A percentile compares a stretch with the other conserved stretches of the same genome.
These are phyloP conservation scores for Heteromurus nitidus DNA, from an alignment of 2,888 invertebrate species.

Conservation along the genomic window DNA sequence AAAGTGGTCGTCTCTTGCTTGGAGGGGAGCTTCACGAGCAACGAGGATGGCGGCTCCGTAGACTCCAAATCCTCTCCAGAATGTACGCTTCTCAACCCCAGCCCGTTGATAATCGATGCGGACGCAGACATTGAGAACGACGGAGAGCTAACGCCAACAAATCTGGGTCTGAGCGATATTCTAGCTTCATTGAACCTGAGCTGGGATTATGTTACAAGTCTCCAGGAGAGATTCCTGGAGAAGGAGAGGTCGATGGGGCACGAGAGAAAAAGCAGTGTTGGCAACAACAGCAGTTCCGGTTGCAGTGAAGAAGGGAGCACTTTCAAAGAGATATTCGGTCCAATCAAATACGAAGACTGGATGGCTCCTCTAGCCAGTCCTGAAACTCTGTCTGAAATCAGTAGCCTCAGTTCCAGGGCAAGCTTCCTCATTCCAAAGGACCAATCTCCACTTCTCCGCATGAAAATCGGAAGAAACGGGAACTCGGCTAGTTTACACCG, in stretches of 20 bases:
- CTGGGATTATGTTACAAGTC: conserved; percentile 72
- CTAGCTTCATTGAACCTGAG: conserved; percentile 71
- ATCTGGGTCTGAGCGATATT: conserved; percentile 65
- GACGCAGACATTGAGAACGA: conserved; percentile 68
- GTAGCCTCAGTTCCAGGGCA: conserved; percentile 84
- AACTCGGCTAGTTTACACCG: conserved; percentile 65
- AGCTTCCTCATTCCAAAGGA: conserved; percentile 76
- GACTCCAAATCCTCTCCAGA: conserved; percentile 65
- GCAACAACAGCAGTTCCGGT: conserved; percentile 74
- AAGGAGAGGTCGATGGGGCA: conserved; percentile 66
- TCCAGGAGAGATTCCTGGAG: conserved; percentile 70
- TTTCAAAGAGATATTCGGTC: conserved; percentile 73
- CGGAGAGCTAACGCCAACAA: conserved; percentile 71
- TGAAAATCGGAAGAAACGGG: conserved; percentile 66
- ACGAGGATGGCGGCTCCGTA: conserved; percentile 37
- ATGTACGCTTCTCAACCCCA: conserved; percentile 71
- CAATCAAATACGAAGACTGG: conserved; percentile 80
- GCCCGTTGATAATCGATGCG: conserved; percentile 72
- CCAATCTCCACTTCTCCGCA: conserved; percentile 69
- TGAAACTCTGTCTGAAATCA: conserved; percentile 88
- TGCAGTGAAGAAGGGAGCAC: conserved; percentile 73
- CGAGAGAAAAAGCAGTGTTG: conserved; percentile 65
- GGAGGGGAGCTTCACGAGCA: conserved; percentile 84
- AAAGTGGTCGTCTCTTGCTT: conserved; percentile 77
- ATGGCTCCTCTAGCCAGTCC: conserved; percentile 88